phyloP scores from a whole-genome alignment of 2,888 invertebrate genomes.

The Geophilus truncorum region DNA sequence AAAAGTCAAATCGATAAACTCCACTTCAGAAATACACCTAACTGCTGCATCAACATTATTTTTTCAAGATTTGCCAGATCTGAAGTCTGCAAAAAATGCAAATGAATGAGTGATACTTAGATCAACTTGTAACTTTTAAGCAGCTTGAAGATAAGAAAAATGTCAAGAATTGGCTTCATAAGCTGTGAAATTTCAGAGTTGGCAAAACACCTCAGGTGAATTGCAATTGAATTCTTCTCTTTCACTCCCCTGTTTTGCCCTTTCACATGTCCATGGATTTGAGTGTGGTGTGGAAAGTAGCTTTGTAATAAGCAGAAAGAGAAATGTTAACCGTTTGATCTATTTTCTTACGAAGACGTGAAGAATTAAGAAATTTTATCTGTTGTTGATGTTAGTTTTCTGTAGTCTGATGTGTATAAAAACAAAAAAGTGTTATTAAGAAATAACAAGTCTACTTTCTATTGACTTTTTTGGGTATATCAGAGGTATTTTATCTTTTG shows the following conservation, averaged over 20 bases:
- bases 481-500: slow-evolving; percentile 33
- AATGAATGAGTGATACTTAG: too few relatives aligned
- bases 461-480: slow-evolving; percentile 33
- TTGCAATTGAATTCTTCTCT: neutral
- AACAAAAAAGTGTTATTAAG: slow-evolving; percentile 6
- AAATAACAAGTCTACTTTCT: slow-evolving; percentile 31
- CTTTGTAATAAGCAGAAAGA: neutral
- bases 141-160: neutral
- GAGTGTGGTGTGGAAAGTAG: slow-evolving; percentile 4
- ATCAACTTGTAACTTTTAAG: neutral
- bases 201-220: neutral
- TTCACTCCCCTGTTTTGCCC: neutral
- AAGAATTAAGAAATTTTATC: slow-evolving; percentile 23
- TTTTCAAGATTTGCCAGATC: neutral
- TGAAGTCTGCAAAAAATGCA: neutral
- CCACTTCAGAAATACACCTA: too few relatives aligned
- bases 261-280: neutral
- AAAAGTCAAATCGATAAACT: too few relatives aligned
- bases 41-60: too few relatives aligned
- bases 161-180: neutral
- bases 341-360: slow-evolving; percentile 3
- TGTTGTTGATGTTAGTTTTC: slow-evolving; percentile 27
- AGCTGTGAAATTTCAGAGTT: neutral
- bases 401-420: slow-evolving; percentile 23
- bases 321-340: slow-evolving; percentile 6